These are phyloP conservation scores for Daktulosphaira vitifoliae DNA, from an alignment of 1,140 invertebrate genomes.

Conservation along the genomic window DNA sequence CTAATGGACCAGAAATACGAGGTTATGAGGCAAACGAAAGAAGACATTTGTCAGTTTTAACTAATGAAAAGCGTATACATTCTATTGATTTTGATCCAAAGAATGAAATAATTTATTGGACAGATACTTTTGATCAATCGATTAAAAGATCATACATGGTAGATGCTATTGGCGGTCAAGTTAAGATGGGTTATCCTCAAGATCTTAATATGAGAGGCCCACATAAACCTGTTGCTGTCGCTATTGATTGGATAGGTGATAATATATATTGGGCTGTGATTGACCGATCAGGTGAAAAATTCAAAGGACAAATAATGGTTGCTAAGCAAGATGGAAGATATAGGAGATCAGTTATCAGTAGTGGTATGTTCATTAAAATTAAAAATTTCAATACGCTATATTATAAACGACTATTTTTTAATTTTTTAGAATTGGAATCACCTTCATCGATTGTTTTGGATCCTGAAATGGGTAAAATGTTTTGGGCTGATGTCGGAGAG, in stretches of 20 bases:
- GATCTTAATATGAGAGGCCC: conserved; percentile 72
- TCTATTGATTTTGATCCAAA: conserved; percentile 78
- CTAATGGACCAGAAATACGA: conserved; percentile 79
- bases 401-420: neutral
- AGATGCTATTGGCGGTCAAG: conserved; percentile 61
- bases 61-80: conserved; percentile 74
- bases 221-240: conserved; percentile 70
- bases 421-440: conserved; percentile 58
- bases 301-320: conserved; percentile 71
- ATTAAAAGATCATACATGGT: conserved; percentile 88
- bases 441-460: conserved; percentile 82
- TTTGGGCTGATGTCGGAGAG: conserved; percentile 80
- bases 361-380: conserved; percentile 35
- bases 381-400: neutral
- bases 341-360: conserved; percentile 56
- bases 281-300: conserved; percentile 58
- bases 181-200: conserved; percentile 76
- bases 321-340: conserved; percentile 84
- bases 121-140: conserved; percentile 77
- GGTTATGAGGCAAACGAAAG: conserved; percentile 57
- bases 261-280: conserved; percentile 93
- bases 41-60: conserved; percentile 65
- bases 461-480: conserved; percentile 73
- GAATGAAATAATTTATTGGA: conserved; percentile 82
- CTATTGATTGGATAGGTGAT: conserved; percentile 83